Base-by-base conservation (phyloP, 1,140 invertebrate genomes). In the Drosophila navojoa region DNA sequence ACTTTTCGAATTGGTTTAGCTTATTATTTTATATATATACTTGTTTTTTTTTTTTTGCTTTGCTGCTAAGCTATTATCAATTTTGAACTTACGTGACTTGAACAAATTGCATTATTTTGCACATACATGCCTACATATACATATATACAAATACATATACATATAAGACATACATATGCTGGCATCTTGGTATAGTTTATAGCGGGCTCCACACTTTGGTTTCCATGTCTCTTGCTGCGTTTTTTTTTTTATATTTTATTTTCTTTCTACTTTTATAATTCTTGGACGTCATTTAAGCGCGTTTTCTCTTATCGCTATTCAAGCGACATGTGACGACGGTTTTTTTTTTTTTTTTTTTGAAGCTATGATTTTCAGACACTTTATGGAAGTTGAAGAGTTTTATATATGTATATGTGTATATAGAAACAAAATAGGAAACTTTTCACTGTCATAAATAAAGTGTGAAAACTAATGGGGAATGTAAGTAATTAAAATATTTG, bases 31-130 rank as follows among this genome's bases (percentile, higher is more conserved):
- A 1, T 35, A 16, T 45, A 29, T 29, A 29, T 32, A 9, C 40
- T 53, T 61, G 73, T 64, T 52, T 60, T 45, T 53, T 61, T 77
- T 64, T 52, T 60, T 63, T 53, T 76, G 54, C 35, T 25, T 38
- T 38, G 35, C 45, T 71, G 66, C 63, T 71, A 54, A 53, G 45
- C 59, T 60, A 66, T 87, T 87, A 87, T 87, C 81, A 81, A 77
- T 79, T 59, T 79, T 79, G 63, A 62, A 74, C 69, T 89, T 89
- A 87, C 82, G 84, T 86, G 82, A 86, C 82, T 86, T 76, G 68
- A 69, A 59, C 72, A 77, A 80, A 79, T 62, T 79, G 79, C 79
- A 77, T 60, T 77, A 81, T 62, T 77, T 66, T 64, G 80, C 70
- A 63, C 63, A 86, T 77, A 68, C 61, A 10, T 22, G 54, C 22